Evolutionary conservation across 2,888 invertebrate species (phyloP), one percentile per base, ranked within the genome.

Genomic region (Amphipoea lucens): DNA sequence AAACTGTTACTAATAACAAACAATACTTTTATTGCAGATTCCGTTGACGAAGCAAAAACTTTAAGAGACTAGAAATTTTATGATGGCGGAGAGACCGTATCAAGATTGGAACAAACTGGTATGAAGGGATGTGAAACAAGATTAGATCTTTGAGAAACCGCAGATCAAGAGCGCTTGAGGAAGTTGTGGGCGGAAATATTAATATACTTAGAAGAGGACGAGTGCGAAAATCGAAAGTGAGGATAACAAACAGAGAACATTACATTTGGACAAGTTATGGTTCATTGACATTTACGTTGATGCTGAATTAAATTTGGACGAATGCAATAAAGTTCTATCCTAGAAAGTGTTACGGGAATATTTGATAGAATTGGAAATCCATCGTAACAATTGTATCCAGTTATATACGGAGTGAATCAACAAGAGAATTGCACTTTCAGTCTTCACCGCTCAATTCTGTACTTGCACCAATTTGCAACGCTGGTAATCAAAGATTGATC

Each of bases 71-170:
- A 88, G 79, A 88, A 88, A 85, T 81, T 85, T 75, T 81, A 70
- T 79, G 79, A 71, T 74, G 77, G 63, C 66, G 83, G 68, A 77
- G 80, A 67, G 75, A 83, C 66, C 54, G 68, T 77, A 80, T 77
- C 77, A 82, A 89, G 84, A 82, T 77, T 81, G 66, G 48, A 82
- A 71, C 68, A 76, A 87, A 84, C 84, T 74, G 70, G 82, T 86
- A 76, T 75, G 45, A 74, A 87, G 76, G 86, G 86, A 86, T 87
- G 74, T 87, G 78, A 81, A 89, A 79, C 78, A 74, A 81, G 87
- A 87, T 87, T 74, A 71, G 2, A 79, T 84, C 73, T 74, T n/a
- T 73, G 68, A 63, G 81, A 86, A 84, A 81, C 75, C 77, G n/a
- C 36, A 67, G 74, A 66, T 67, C 74, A 76, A 86, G 71, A 76